Conservation (phyloP, 2,113 vertebrate species). For the Arenaria interpres region DNA sequence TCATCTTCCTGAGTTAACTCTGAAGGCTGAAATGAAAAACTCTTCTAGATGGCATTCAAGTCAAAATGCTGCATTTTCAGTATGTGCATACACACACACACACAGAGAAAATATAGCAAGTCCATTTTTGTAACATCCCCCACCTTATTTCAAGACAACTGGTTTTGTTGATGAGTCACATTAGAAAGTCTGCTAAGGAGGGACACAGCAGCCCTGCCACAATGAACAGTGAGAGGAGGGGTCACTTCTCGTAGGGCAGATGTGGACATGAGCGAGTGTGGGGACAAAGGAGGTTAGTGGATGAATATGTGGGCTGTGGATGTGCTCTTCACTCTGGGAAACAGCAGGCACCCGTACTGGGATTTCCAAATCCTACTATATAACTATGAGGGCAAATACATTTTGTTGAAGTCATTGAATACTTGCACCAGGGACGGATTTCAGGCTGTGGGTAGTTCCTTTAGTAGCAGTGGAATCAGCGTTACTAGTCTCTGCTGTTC, state of each 20-base stretch:
- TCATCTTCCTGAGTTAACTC: not conserved
- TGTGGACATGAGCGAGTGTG: not conserved
- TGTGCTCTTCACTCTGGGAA: not conserved
- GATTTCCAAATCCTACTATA: not conserved
- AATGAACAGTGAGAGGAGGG: not conserved
- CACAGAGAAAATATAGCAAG: not conserved
- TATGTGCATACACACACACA: no score
- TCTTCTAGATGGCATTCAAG: not conserved
- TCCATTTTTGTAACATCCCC: not conserved
- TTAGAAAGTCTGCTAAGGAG: not conserved
- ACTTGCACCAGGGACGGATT: not conserved
- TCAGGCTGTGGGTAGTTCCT: not conserved
- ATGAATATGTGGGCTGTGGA: not conserved
- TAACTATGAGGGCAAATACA: not conserved
- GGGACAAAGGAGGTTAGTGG: not conserved
- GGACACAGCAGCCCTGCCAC: not conserved
- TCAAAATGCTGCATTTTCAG: not conserved
- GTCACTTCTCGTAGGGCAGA: not conserved
- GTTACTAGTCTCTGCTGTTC: not conserved
- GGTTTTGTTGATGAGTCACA: not conserved
- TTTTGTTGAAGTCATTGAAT: not conserved
- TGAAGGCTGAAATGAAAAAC: not conserved
- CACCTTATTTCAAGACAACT: not conserved
- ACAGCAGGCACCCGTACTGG: not conserved
- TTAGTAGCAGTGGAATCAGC: not conserved